Evolutionary conservation across 2,113 vertebrate species (phyloP).

Genomic region (Tyto alba): DNA sequence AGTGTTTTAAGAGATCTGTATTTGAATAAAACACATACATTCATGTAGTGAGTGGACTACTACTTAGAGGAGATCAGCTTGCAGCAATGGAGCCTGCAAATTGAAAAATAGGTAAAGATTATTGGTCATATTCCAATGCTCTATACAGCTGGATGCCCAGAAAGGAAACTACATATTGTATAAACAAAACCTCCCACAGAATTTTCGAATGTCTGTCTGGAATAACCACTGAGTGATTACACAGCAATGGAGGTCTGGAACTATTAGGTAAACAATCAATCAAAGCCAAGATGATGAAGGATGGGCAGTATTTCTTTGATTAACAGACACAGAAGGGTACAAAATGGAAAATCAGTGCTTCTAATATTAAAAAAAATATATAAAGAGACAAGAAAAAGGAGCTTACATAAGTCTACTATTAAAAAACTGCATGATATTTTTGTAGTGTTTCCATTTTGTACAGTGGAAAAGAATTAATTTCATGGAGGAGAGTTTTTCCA

Average conservation of each 20-base stretch:
- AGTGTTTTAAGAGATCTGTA: not conserved
- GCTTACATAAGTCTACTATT: not conserved
- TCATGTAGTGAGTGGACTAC: not conserved
- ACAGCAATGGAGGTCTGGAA: not conserved
- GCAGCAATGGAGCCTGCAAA: constrained; percentile 27
- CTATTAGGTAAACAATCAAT: constrained; percentile 22
- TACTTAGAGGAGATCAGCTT: not conserved
- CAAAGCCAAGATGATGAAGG: constrained; percentile 30
- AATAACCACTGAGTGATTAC: not conserved
- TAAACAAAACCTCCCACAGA: not conserved
- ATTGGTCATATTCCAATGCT: not conserved
- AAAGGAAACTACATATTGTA: constrained; percentile 11
- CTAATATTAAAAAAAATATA: not conserved
- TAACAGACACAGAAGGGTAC: not conserved
- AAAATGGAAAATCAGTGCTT: constrained; percentile 7
- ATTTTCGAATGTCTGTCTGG: not conserved
- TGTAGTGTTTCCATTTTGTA: not conserved
- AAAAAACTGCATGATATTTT: not conserved
- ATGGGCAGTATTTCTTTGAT: constrained; percentile 13
- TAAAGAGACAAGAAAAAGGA: not conserved
- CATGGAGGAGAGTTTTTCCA: not conserved
- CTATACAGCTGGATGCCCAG: not conserved
- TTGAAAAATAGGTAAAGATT: constrained; percentile 40
- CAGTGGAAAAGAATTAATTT: not conserved
- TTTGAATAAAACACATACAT: not conserved